Evolutionary conservation across 1,140 invertebrate species (phyloP), one percentile per base, ranked within the genome.

Genomic region (Hylaeus anthracinus): DNA sequence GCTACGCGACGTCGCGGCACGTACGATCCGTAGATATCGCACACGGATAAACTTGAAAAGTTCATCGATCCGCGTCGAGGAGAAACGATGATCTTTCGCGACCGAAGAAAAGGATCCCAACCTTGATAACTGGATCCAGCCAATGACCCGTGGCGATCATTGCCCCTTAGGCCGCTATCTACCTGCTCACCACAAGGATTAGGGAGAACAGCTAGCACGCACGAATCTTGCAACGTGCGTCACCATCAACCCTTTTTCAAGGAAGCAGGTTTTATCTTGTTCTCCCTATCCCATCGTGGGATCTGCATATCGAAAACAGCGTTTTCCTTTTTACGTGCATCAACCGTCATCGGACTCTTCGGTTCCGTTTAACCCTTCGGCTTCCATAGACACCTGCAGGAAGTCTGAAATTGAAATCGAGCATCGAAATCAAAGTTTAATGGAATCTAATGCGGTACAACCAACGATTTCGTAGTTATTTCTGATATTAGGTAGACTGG

Each of bases 91-190:
- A 78, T 85, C 78, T 79, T 77, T 77, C 56, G 78, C 76, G 70
- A 79, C 72, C 71, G 66, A 89, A 83, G 86, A 83, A 87, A 87
- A 87, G 83, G 87, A 89, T 87, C 81, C 67, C 72, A 89, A 88
- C 88, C 88, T 89, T 89, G 88, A 85, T 89, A 88, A 88, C 87
- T 89, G 88, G 88, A 89, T 88, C 77, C 86, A 87, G 88, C 75
- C 88, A 89, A 88, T 84, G 88, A 89, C 86, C 88, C 83, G 72
- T 79, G 74, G 69, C 81, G 85, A 86, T 89, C 88, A 75, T 88
- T 88, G 82, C 86, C 72, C 86, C 77, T 65, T 79, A 71, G 67
- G 60, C 65, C 61, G 73, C 72, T 77, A 79, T 75, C 77, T 86
- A 72, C 73, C 73, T 84, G 67, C 58, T 79, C 56, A 56, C 53